phyloP scores from a whole-genome alignment of 2,888 invertebrate species.

The Rambutsinella grinnellia region DNA sequence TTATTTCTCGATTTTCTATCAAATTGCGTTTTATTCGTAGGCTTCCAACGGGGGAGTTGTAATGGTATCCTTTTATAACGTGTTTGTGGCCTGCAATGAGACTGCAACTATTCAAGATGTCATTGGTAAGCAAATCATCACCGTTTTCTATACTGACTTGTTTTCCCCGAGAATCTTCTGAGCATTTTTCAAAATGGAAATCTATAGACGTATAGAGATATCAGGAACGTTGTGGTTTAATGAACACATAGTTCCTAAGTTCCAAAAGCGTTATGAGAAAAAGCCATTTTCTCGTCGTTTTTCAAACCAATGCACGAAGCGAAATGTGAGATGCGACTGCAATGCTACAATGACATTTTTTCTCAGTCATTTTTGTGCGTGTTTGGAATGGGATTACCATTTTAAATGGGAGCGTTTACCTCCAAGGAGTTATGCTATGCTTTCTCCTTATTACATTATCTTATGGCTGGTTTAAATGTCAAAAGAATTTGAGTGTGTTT shows the following conservation, averaged over 20 bases:
- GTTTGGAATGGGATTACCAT: background rate
- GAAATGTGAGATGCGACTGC: background rate
- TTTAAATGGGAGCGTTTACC: background rate
- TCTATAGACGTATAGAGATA: no score
- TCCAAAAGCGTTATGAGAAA: no score
- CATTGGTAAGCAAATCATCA: slow-evolving; percentile 73
- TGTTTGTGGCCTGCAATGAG: slow-evolving; percentile 86
- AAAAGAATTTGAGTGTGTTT: no score
- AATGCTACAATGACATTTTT: background rate
- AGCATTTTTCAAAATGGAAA: slow-evolving; percentile 19
- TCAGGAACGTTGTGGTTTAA: no score
- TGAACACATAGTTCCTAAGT: background rate
- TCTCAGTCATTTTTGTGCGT: background rate
- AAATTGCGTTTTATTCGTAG: slow-evolving; percentile 68
- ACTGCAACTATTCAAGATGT: slow-evolving; percentile 86
- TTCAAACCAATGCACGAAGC: background rate
- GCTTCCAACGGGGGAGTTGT: slow-evolving; percentile 87
- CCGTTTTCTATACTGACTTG: slow-evolving; percentile 21
- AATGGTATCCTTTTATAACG: slow-evolving; percentile 93
- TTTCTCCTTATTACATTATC: slow-evolving; percentile 63
- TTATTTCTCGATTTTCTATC: slow-evolving; percentile 51
- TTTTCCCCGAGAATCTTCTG: slow-evolving; percentile 25
- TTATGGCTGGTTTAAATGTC: no score
- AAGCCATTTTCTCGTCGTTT: background rate
- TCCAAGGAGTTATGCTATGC: no score